Evolutionary conservation across 2,888 invertebrate genomes (phyloP).

Genomic region (Cerastoderma edule): DNA sequence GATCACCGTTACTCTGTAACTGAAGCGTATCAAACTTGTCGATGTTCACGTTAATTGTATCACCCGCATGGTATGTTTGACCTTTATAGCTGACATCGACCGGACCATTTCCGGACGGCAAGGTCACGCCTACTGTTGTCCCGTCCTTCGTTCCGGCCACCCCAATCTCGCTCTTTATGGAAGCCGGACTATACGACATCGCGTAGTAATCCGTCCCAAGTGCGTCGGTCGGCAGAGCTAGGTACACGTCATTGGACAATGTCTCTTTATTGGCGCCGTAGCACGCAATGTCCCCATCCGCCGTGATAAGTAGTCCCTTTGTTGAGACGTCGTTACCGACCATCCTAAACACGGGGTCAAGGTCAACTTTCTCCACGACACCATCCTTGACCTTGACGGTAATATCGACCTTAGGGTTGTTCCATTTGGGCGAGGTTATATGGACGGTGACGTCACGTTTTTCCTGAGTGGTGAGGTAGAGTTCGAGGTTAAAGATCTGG

Average conservation of each 20-base stretch:
- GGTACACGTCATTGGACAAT: conserved; percentile 62
- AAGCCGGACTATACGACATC: conserved; percentile 50
- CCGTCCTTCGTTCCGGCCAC: conserved; percentile 52
- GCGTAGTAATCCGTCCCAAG: conserved; percentile 64
- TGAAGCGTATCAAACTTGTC: conserved; percentile 61
- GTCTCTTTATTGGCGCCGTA: conserved; percentile 67
- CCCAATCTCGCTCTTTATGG: conserved; percentile 52
- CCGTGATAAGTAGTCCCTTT: conserved; percentile 61
- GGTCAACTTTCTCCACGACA: conserved; percentile 54
- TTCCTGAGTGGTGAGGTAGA: conserved; percentile 63
- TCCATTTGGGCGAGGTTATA: conserved; percentile 61
- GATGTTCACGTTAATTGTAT: conserved; percentile 48
- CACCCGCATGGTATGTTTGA: conserved; percentile 53
- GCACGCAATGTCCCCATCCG: conserved; percentile 60
- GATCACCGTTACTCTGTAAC: conserved; percentile 56
- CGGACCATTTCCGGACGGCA: conserved; percentile 41
- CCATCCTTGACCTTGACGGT: conserved; percentile 60
- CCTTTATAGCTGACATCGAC: conserved; percentile 54
- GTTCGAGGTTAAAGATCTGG: conserved; percentile 54
- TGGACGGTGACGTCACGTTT: conserved; percentile 58
- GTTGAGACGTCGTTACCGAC: conserved; percentile 46
- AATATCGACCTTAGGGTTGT: conserved; percentile 51
- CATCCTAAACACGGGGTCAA: conserved; percentile 51
- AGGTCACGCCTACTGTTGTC: conserved; percentile 50
- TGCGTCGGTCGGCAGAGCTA: conserved; percentile 63